These are phyloP conservation scores for Otolemur crassicaudatus DNA, from an alignment of 2,797 vertebrate genomes.

Conservation along the genomic window DNA sequence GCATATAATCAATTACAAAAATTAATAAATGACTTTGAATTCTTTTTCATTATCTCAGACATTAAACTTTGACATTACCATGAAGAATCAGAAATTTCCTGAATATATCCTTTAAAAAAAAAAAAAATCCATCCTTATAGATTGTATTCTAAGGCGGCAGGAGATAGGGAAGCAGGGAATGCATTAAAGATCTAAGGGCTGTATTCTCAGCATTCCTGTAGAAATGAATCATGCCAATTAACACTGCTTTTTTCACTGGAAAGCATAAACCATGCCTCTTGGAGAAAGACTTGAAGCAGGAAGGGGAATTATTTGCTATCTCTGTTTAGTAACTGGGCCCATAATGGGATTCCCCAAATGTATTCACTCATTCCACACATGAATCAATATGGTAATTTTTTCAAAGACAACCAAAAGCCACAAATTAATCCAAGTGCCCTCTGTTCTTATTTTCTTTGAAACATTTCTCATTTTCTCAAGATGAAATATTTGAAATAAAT, in stretches of 20 bases:
- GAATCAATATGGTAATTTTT: background rate
- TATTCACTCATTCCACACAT: background rate
- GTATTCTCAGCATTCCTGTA: background rate
- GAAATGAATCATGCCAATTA: background rate
- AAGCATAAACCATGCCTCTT: background rate
- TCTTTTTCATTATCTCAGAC: background rate
- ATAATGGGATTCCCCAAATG: background rate
- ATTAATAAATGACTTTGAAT: background rate
- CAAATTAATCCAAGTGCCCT: background rate
- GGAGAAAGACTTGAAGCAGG: background rate
- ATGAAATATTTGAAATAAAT: conserved; percentile 46
- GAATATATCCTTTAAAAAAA: background rate
- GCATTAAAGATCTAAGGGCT: background rate
- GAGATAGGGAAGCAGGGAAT: background rate
- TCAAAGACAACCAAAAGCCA: background rate
- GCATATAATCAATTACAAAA: background rate
- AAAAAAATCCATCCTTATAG: background rate
- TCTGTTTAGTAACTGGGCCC: background rate
- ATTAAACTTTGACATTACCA: background rate
- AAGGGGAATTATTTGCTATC: background rate
- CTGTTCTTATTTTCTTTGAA: conserved; percentile 8
- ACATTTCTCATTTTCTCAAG: background rate
- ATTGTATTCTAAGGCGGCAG: background rate
- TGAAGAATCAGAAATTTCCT: conserved; percentile 14
- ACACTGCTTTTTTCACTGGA: background rate